Evolutionary conservation across 1,140 invertebrate genomes (phyloP), one percentile per base, ranked within the genome.

Genomic region (Diorhabda elongata): DNA sequence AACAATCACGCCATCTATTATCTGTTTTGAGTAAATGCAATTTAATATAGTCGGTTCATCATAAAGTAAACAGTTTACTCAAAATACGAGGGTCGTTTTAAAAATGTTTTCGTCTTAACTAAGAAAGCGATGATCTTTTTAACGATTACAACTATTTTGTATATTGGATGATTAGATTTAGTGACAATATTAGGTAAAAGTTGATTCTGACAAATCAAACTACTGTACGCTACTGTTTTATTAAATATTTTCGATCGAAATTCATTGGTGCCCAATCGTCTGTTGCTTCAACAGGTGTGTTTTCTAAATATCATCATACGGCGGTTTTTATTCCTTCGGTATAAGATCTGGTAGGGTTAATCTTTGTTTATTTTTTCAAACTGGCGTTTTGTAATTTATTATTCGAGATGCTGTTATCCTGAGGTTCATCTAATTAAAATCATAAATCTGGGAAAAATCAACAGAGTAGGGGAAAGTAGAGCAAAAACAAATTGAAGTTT

Each of bases 211-310:
- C 26, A 26, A 26, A 26, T 26, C 26, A 26, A 26, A 26, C 26
- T 26, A 26, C 1, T 26, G 2, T 52, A 52, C 47, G 47, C 47
- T 52, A 52, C 47, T 52, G 47, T 52, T 3, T n/a, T 52, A 26
- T 52, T n/a, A n/a, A 4, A 11, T 62, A 7, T 65, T 63, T 65
- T 65, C 64, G 41, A 42, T 11, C 26, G 64, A 65, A 58, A 65
- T 43, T 44, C 64, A 65, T 41, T 65, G 64, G 64, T 65, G 64
- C 64, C 64, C 43, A 57, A 58, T 44, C 7, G 64, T 65, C 64
- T 65, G 64, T 64, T 47, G 47, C 58, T 56, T 45, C 47, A 65
- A 56, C 64, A 65, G 64, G 64, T 65, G 64, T 57, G 64, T 65
- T 65, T 65, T 65, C 3, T 52, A 52, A 57, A 65, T 47, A 65